Base-by-base conservation (phyloP, 1,140 invertebrate genomes). In the Euwallacea fornicatus region DNA sequence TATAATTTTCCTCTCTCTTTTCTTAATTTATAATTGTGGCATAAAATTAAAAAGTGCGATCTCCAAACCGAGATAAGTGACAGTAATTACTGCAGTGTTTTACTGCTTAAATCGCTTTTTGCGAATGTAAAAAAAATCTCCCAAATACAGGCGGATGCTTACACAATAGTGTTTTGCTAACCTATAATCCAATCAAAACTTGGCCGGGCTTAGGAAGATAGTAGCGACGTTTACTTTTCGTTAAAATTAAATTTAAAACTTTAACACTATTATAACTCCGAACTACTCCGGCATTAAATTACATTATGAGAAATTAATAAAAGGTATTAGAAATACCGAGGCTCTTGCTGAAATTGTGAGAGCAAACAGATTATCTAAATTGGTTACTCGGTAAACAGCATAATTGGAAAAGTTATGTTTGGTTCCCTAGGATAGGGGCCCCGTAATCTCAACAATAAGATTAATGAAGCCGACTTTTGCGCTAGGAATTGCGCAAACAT, bases 311-410 rank as follows among this genome's bases (percentile, higher is more conserved):
- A 66, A 66, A 66, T 56, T 66, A 66, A 66, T 66, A 66, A 66
- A 66, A 65, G 63, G 64, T 44, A 66, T 47, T 42, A 66, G 64
- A 66, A 74, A 73, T 73, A 76, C 73, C 73, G 69, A 73, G 68
- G 68, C 73, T 72, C 72, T 54, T 69, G 71, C 74, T 76, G 73
- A 71, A 74, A 77, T 77, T 71, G 67, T 59, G 58, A 68, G 59
- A 68, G 66, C 74, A 77, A 77, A 77, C 76, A 77, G 76, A 77
- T 77, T 77, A 77, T 77, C 76, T 76, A 77, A 76, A 77, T 75
- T 77, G 76, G 73, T 77, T 77, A 76, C 74, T 77, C 74, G 75
- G 73, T 74, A 77, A 77, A 77, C 76, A 77, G 69, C 74, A 71
- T 76, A 77, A 75, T 77, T 76, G 76, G 76, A 76, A 76, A 76